phyloP scores from a whole-genome alignment of 2,888 invertebrate genomes.

The Cerastoderma edule region DNA sequence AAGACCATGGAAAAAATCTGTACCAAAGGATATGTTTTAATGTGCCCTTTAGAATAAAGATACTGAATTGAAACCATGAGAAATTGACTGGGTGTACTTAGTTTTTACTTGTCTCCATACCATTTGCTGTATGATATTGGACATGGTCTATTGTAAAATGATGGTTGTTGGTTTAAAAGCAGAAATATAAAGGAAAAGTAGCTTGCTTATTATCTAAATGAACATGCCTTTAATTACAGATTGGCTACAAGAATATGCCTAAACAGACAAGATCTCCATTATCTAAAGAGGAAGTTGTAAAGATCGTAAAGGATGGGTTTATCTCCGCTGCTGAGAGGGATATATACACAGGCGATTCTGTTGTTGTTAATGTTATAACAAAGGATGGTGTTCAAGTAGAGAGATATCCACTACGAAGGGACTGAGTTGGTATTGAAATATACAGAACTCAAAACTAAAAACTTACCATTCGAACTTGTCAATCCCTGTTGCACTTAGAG shows the following conservation, averaged over 20 bases:
- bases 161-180: no score
- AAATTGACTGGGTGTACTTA: no score
- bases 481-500: neutral
- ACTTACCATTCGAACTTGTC: neutral
- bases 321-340: constrained; percentile 99
- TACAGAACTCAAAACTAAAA: neutral
- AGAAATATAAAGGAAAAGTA: no score
- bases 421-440: constrained; percentile 87
- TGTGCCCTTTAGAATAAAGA: no score
- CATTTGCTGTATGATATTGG: no score
- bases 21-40: no score
- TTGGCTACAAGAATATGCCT: constrained; percentile 95
- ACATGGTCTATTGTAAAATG: no score
- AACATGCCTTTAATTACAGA: constrained; percentile 84
- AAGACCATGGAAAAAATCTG: no score
- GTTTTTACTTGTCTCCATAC: no score
- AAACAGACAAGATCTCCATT: constrained; percentile 87
- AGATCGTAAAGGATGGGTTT: constrained; percentile 96
- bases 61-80: no score
- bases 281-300: constrained; percentile 91
- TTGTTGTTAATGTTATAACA: constrained; percentile 93
- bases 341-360: constrained; percentile 97
- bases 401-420: constrained; percentile 91
- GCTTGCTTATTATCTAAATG: no score
- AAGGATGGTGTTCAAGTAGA: constrained; percentile 91